Base-by-base conservation (phyloP, 2,888 invertebrate species). In the Bombylius discolor region DNA sequence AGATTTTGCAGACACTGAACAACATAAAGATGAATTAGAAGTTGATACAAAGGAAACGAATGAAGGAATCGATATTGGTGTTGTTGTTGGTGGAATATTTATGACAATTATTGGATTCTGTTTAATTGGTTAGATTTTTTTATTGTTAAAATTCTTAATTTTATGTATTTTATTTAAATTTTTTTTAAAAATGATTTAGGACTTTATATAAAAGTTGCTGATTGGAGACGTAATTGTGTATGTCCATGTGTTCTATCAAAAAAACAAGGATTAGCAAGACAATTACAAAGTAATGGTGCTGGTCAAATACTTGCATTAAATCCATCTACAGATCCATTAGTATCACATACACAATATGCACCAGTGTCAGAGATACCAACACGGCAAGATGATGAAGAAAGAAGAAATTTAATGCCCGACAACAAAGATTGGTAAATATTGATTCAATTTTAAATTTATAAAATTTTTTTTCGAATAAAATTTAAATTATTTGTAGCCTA, bases 291-390 rank as follows among this genome's bases (percentile, higher is more conserved):
- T 11, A 72, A 78, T 47, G 76, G 78, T 59, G 67, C 67, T 47
- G 67, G 67, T 1, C 78, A 79, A 52, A 77, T 82, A 42, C 77
- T 83, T 48, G 83, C 83, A 1, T 78, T 85, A 55, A 85, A 85
- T 74, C 87, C 87, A 52, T 85, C 85, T 50, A 87, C 85, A 44
- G 87, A 87, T 76, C 80, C 85, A 42, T 75, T 87, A 62, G 85
- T 87, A 52, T 81, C 83, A 0, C 73, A 75, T 58, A 85, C 85
- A 42, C 86, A 86, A 73, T 86, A 87, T 74, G 85, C 83, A 50
- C 85, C 85, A 1, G 84, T 86, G 23, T 80, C 85, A 45, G 87
- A 87, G 72, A 81, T 85, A 63, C 84, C 85, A 49, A 79, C 80
- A 13, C 79, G 80, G 54, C 83, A 77, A 73, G 85, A 78, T 53